These are phyloP conservation scores for Hedychridium roseum DNA, from an alignment of 2,888 invertebrate genomes.

Conservation along the genomic window DNA sequence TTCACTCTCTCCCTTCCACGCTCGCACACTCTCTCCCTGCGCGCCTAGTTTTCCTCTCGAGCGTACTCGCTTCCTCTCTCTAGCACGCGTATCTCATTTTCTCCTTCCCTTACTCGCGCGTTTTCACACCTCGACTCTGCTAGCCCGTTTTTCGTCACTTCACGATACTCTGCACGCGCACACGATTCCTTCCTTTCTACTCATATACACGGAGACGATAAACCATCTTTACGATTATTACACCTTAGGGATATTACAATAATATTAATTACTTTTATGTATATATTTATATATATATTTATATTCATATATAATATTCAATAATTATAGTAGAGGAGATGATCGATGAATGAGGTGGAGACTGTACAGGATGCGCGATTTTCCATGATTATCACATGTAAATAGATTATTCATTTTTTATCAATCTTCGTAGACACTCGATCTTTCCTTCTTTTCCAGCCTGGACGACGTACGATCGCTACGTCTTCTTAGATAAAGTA, in stretches of 20 bases:
- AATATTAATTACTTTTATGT: slow-evolving; percentile 57
- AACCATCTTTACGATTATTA: slow-evolving; percentile 44
- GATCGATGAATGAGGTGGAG: slow-evolving; percentile 74
- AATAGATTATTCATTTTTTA: slow-evolving; percentile 73
- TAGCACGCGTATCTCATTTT: slow-evolving; percentile 7
- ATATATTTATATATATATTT: slow-evolving; percentile 14
- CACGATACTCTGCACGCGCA: slow-evolving; percentile 19
- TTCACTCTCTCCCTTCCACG: slow-evolving; percentile 9
- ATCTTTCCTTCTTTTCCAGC: slow-evolving; percentile 30
- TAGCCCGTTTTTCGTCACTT: slow-evolving; percentile 1
- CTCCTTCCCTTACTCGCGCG: neutral
- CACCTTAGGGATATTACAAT: slow-evolving; percentile 56
- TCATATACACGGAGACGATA: slow-evolving; percentile 46
- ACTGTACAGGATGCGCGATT: slow-evolving; percentile 69
- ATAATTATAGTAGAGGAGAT: slow-evolving; percentile 69
- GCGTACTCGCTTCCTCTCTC: slow-evolving; percentile 1
- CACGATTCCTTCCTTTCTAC: slow-evolving; percentile 18
- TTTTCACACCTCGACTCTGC: slow-evolving; percentile 1
- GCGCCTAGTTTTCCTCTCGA: slow-evolving; percentile 8
- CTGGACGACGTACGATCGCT: too few species aligned
- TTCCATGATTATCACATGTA: slow-evolving; percentile 71
- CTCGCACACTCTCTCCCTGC: slow-evolving; percentile 7
- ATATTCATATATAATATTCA: slow-evolving; percentile 60
- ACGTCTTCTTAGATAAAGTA: too few species aligned
- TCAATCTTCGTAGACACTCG: slow-evolving; percentile 41